These are phyloP conservation scores for Allacma fusca DNA, from an alignment of 2,888 invertebrate genomes.

Conservation along the genomic window DNA sequence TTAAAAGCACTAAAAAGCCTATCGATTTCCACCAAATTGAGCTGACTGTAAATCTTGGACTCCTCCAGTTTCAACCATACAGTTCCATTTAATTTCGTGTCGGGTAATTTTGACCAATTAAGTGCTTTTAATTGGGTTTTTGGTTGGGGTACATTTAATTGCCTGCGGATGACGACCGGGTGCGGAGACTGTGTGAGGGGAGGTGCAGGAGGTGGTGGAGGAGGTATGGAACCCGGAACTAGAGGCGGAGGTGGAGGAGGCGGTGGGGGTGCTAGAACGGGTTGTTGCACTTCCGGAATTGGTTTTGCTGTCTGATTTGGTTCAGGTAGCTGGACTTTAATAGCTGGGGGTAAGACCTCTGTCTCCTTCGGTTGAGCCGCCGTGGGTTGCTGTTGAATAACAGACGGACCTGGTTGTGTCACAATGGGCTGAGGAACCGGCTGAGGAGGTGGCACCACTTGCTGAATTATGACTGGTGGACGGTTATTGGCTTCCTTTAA, in stretches of 20 bases:
- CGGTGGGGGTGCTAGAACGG: constrained; percentile 15
- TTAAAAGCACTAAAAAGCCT: constrained; percentile 90
- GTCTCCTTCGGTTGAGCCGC: neutral
- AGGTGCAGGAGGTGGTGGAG: constrained; percentile 70
- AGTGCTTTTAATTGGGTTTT: constrained; percentile 93
- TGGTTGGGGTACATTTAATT: constrained; percentile 76
- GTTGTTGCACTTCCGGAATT: constrained; percentile 13
- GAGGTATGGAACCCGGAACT: constrained; percentile 65
- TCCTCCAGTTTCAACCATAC: constrained; percentile 96
- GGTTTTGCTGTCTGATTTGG: neutral
- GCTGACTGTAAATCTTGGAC: constrained; percentile 85
- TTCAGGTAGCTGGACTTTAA: neutral
- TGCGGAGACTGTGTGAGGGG: constrained; percentile 63
- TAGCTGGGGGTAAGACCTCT: neutral
- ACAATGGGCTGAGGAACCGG: neutral
- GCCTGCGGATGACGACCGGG: constrained; percentile 48
- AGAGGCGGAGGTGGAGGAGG: constrained; percentile 16
- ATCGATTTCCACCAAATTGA: constrained; percentile 91
- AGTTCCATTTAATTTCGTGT: constrained; percentile 88
- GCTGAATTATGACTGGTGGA: constrained; percentile 24
- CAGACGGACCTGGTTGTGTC: constrained; percentile 67
- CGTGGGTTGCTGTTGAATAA: constrained; percentile 28
- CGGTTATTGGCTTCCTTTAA: constrained; percentile 39
- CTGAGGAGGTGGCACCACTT: constrained; percentile 21
- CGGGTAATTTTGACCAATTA: constrained; percentile 96